Base-by-base conservation (phyloP, 1,140 invertebrate genomes). In the Drosophila tristis region DNA sequence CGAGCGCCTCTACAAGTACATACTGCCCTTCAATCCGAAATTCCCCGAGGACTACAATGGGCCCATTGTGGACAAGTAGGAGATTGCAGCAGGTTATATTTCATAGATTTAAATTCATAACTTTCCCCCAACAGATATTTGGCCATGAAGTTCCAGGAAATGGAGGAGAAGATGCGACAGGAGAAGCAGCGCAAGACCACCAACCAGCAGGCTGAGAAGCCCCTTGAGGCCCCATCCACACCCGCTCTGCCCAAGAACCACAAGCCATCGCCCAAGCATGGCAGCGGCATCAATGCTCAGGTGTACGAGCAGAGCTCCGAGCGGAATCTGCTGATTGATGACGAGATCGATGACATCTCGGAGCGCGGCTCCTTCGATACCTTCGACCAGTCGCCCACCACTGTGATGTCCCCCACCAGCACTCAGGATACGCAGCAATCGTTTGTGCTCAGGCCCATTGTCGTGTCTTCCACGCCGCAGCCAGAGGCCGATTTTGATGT, bases 11-110 rank as follows among this genome's bases (percentile, higher is more conserved):
- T 97, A 97, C 90, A 97, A 97, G 82, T 97, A 96, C 82, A 97
- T 97, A 62, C 91, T 97, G 73, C 96, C 96, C 9, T 94, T 96
- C 68, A 95, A 96, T 87, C 96, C 96, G 0, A 96, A 97, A 90
- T 97, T 97, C 81, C 96, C 96, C 0, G 96, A 97, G 91, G 96
- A 97, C 82, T 97, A 96, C 77, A 96, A 95, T 70, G 96, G 96
- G 6, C 96, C 96, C 7, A 93, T 97, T 82, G 96, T 97, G 5
- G 96, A 97, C 78, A 95, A 94, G 94, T 95, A 93, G 93, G 62
- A 16, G 43, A 44, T 2, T 5, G 20, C 0, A 1, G 20, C 20
- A 2, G n/a, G 42, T 26, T 6, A 8, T 2, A 16, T 25, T 2
- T 15, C 4, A 25, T 39, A 20, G 23, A 49, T 29, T 48, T 11